A percentile compares a stretch with the other conserved stretches of the same genome.
These are phyloP conservation scores for Dromococcyx pavoninus DNA, from an alignment of 2,797 vertebrate genomes.

Conservation along the genomic window DNA sequence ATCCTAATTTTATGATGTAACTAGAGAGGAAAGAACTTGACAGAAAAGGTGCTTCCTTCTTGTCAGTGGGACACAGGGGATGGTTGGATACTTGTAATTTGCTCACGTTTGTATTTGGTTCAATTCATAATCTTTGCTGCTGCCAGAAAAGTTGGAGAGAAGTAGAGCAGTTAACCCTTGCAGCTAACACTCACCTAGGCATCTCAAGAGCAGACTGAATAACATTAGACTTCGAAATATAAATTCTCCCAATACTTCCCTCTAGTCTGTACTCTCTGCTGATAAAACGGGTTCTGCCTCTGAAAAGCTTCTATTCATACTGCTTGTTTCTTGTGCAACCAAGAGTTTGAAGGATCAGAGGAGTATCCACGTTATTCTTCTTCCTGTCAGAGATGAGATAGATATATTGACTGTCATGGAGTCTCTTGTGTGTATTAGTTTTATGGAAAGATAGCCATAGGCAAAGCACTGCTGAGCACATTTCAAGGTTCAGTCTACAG, in stretches of 20 bases:
- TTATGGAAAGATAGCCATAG: background rate
- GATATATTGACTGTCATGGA: background rate
- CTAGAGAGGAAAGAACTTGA: background rate
- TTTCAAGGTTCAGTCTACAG: background rate
- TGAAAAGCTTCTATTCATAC: background rate
- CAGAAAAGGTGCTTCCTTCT: background rate
- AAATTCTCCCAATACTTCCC: background rate
- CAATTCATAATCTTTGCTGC: background rate
- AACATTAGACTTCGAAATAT: background rate
- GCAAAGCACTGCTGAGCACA: background rate
- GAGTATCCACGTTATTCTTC: background rate
- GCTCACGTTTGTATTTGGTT: background rate
- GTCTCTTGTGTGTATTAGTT: background rate
- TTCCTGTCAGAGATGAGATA: background rate
- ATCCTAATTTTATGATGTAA: background rate
- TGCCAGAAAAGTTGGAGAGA: background rate
- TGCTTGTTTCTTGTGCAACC: background rate
- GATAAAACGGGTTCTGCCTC: background rate
- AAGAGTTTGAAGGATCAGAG: background rate
- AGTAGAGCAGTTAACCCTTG: background rate
- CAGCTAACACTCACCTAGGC: background rate
- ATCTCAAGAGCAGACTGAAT: background rate
- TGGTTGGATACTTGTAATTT: background rate
- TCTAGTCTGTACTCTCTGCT: background rate
- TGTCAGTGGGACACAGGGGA: background rate